Evolutionary conservation across 2,888 invertebrate genomes (phyloP).

Genomic region (Flexamia atlantica): DNA sequence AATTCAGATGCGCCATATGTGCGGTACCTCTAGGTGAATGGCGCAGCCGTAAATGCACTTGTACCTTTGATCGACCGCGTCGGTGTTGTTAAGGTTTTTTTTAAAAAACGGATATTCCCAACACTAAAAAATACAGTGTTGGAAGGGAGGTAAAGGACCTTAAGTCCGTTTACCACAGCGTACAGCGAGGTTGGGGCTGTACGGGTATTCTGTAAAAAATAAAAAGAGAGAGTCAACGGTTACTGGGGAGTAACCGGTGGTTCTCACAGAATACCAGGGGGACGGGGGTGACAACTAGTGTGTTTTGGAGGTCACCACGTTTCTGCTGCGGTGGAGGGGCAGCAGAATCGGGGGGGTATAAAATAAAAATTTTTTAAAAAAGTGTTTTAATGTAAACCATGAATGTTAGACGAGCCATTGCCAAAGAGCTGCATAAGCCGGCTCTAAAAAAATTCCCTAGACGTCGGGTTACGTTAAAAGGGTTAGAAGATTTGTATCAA

Average conservation of each 20-base stretch:
- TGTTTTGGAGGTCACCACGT: not conserved
- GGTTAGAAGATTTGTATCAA: conserved; percentile 63
- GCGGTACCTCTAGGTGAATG: too few relatives aligned
- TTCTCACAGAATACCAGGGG: not conserved
- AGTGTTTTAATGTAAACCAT: conserved; percentile 21
- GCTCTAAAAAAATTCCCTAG: conserved; percentile 47
- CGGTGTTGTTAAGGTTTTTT: too few relatives aligned
- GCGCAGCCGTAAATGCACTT: too few relatives aligned
- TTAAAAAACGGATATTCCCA: too few relatives aligned
- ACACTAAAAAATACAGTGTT: too few relatives aligned
- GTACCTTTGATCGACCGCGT: too few relatives aligned
- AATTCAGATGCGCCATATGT: too few relatives aligned
- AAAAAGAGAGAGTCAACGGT: not conserved
- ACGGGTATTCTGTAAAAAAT: not conserved
- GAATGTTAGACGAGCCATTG: conserved; percentile 30
- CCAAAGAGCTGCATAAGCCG: conserved; percentile 50
- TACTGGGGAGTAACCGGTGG: not conserved
- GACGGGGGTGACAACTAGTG: not conserved
- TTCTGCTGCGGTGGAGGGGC: not conserved
- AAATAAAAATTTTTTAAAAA: not conserved
- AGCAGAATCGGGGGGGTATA: not conserved
- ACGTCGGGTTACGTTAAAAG: conserved; percentile 56
- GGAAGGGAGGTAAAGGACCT: not conserved
- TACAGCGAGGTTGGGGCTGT: not conserved
- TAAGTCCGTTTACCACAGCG: not conserved